These are phyloP conservation scores for Vulpes ferrilata DNA, from an alignment of 2,113 vertebrate genomes.

Conservation along the genomic window DNA sequence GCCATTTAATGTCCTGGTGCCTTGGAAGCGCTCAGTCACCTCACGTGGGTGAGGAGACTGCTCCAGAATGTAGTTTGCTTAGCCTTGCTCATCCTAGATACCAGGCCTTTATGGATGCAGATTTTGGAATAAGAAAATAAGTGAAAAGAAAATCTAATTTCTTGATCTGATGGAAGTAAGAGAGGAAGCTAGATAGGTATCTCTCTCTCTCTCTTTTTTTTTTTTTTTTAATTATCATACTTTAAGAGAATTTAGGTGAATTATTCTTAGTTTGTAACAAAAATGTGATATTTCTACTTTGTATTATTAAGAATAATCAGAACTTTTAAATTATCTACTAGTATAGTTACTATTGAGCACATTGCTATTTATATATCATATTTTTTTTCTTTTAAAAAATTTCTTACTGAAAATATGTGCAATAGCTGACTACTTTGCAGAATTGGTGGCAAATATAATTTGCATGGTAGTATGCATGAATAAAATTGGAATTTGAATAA, in stretches of 20 bases:
- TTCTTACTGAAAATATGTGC: conserved; percentile 74
- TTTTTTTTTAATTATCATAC: conserved; percentile 62
- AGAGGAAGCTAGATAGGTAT: conserved; percentile 76
- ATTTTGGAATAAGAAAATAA: conserved; percentile 82
- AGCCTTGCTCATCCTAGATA: conserved; percentile 79
- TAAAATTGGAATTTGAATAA: conserved; percentile 67
- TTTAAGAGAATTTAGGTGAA: conserved; percentile 77
- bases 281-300: conserved; percentile 80
- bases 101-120: conserved; percentile 81
- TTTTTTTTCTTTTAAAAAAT: conserved; percentile 52
- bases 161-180: conserved; percentile 78
- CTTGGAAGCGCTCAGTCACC: conserved; percentile 81
- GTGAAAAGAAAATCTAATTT: conserved; percentile 78
- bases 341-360: conserved; percentile 72
- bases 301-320: conserved; percentile 74
- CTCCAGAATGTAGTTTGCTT: conserved; percentile 78
- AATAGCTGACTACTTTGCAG: conserved; percentile 82
- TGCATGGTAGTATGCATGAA: conserved; percentile 83
- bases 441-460: conserved; percentile 83
- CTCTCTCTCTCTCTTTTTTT: neutral
- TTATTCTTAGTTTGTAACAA: conserved; percentile 78
- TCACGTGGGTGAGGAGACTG: conserved; percentile 78
- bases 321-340: conserved; percentile 68
- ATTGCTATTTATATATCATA: conserved; percentile 70
- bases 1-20: conserved; percentile 83